These are phyloP conservation scores for Spatula versicolor DNA, from an alignment of 2,797 vertebrate genomes.

Conservation along the genomic window DNA sequence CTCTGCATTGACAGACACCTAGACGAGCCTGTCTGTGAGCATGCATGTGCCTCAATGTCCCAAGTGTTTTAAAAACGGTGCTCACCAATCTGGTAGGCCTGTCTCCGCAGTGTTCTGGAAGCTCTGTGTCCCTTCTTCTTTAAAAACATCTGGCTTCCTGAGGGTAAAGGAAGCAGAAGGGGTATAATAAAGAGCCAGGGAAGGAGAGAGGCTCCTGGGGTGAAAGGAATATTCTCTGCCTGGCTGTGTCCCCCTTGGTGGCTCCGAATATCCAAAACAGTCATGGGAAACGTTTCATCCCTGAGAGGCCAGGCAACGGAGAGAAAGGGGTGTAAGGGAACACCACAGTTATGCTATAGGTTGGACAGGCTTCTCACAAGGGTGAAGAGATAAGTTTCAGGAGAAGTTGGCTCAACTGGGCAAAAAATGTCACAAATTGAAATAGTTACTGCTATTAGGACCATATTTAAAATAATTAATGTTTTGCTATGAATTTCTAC, in stretches of 20 bases:
- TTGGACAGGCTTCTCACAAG: not conserved
- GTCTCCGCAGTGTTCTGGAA: constrained; percentile 70
- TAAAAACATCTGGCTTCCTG: constrained; percentile 76
- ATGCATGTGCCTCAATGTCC: constrained; percentile 66
- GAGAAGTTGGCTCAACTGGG: not conserved
- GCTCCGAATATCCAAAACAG: constrained; percentile 21
- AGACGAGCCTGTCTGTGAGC: constrained; percentile 49
- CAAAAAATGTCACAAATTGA: constrained; percentile 15
- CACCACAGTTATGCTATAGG: not conserved
- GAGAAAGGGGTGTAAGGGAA: not conserved
- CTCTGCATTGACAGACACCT: constrained; percentile 45
- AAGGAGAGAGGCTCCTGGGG: constrained; percentile 62
- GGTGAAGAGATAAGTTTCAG: not conserved
- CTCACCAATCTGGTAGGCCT: constrained; percentile 72
- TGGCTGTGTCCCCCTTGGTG: constrained; percentile 13
- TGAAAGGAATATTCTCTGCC: constrained; percentile 41
- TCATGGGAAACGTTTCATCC: not conserved
- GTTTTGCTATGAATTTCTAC: not conserved
- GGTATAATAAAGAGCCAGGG: constrained; percentile 71
- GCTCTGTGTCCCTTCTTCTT: constrained; percentile 73
- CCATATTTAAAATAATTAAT: not conserved
- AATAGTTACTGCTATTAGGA: not conserved
- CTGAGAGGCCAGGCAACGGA: not conserved
- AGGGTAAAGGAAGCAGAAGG: constrained; percentile 75
- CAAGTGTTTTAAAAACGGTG: constrained; percentile 65